Percentiles rank a stretch among this genome's conserved stretches.
phyloP scores from a whole-genome alignment of 2,113 vertebrate species.

The Fulica atra region DNA sequence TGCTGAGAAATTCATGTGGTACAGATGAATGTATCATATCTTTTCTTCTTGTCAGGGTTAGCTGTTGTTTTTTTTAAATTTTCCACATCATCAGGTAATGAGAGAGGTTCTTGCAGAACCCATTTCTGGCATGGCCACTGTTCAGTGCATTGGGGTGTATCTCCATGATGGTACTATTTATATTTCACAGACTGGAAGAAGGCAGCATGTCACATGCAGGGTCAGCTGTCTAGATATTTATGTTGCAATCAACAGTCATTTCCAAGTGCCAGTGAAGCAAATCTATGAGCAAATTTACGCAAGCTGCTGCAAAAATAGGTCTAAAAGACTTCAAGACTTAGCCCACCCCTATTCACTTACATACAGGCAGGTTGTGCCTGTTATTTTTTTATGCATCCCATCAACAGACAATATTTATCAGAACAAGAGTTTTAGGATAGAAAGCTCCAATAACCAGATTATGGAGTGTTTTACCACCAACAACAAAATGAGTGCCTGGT shows the following conservation, averaged over 20 bases:
- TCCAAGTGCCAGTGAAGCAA: neutral
- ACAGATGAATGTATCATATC: neutral
- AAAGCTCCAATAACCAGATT: neutral
- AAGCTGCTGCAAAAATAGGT: neutral
- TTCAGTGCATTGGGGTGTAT: neutral
- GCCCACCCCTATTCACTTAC: neutral
- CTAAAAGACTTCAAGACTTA: neutral
- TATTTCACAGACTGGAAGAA: neutral
- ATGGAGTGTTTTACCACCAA: neutral
- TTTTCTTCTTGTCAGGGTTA: neutral
- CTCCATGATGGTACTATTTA: neutral
- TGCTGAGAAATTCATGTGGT: neutral
- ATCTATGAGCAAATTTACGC: neutral
- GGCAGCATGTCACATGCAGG: neutral
- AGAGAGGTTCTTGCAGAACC: neutral
- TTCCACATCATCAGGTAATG: neutral
- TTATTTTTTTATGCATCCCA: neutral
- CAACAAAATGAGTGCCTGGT: neutral
- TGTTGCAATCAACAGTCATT: neutral
- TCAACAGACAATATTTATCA: neutral
- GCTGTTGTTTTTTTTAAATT: neutral
- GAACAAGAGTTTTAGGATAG: neutral
- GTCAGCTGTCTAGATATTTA: neutral
- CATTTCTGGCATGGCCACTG: too few species aligned
- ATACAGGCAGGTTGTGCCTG: neutral